A percentile compares a stretch with the other conserved stretches of the same genome.
Evolutionary conservation across 2,113 vertebrate genomes (phyloP).

Genomic region (Sialia sialis): DNA sequence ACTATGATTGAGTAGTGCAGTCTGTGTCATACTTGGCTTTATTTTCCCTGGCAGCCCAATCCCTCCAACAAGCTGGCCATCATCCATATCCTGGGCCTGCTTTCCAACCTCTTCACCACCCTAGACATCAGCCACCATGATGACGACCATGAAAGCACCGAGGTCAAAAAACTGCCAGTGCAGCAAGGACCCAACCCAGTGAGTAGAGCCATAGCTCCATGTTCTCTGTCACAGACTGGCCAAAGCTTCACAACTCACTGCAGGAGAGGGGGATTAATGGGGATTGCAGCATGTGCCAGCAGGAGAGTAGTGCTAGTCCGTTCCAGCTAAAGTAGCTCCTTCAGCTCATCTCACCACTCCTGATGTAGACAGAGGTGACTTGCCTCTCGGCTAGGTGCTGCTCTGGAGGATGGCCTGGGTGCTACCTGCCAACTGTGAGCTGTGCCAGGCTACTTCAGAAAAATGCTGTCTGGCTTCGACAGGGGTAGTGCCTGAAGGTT

Average conservation of each 20-base stretch:
- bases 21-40: neutral
- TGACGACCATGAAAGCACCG: constrained; percentile 87
- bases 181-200: constrained; percentile 95
- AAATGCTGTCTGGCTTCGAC: neutral
- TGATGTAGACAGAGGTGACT: neutral
- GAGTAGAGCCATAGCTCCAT: constrained; percentile 23
- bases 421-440: neutral
- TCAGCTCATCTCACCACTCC: neutral
- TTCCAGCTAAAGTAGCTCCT: neutral
- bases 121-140: constrained; percentile 97
- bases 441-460: neutral
- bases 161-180: constrained; percentile 86
- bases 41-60: constrained; percentile 84
- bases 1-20: neutral
- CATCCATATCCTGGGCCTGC: constrained; percentile 96
- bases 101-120: constrained; percentile 97
- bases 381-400: neutral
- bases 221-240: neutral
- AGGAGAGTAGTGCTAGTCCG: neutral
- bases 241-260: neutral
- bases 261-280: neutral
- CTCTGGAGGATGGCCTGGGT: neutral
- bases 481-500: neutral
- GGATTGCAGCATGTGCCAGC: neutral
- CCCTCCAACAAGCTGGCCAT: constrained; percentile 98